Percentiles rank a stretch among this genome's conserved stretches.
Evolutionary conservation across 1,140 invertebrate genomes (phyloP).

Genomic region (Papilio aristodemus): DNA sequence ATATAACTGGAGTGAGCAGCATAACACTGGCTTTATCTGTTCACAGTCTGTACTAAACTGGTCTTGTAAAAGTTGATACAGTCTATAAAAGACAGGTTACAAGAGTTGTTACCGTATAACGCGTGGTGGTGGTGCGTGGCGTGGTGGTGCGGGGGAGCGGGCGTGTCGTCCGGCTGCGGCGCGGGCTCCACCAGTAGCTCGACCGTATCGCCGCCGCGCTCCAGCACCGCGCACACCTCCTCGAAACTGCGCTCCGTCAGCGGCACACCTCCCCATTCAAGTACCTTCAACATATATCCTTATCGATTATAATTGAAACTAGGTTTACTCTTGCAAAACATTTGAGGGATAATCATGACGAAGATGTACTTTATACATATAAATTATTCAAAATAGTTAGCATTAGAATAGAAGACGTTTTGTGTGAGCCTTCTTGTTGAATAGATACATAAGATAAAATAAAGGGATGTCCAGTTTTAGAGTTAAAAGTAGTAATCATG

Average conservation of each 20-base stretch:
- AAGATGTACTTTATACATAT: no score
- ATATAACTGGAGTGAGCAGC: no score
- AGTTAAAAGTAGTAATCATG: not conserved
- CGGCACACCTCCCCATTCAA: conserved; percentile 84
- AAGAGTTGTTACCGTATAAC: conserved; percentile 68
- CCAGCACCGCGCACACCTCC: conserved; percentile 92
- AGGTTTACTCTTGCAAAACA: not conserved
- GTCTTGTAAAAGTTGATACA: no score
- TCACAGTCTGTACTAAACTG: not conserved
- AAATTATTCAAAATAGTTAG: no score
- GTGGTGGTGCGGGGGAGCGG: conserved; percentile 85
- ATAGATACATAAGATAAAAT: no score
- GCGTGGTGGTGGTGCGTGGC: conserved; percentile 64
- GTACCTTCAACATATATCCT: conserved; percentile 45
- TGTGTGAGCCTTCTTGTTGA: no score
- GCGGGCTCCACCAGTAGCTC: conserved; percentile 90
- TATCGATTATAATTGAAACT: not conserved
- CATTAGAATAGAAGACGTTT: no score
- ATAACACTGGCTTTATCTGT: not conserved
- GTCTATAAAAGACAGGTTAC: no score
- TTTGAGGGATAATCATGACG: not conserved
- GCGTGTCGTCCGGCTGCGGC: conserved; percentile 83
- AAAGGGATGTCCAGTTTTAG: no score
- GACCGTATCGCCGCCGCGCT: conserved; percentile 87
- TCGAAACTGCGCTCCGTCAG: conserved; percentile 94